phyloP scores from a whole-genome alignment of 2,797 vertebrate genomes.

The Zenarchopterus dispar region DNA sequence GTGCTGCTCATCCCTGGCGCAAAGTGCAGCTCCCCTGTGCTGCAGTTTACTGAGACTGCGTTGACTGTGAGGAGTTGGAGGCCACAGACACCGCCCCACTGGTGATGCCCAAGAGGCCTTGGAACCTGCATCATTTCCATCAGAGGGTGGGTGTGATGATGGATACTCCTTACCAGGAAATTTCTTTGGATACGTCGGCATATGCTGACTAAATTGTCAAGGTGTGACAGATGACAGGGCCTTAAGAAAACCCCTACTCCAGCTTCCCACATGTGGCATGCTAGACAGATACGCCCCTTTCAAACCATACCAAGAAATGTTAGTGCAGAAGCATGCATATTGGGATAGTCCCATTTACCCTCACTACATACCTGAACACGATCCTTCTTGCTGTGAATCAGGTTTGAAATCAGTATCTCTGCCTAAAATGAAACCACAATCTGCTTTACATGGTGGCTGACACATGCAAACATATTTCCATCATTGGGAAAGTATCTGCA shows the following conservation, averaged over 20 bases:
- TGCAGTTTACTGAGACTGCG: too few species aligned
- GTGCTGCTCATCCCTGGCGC: too few species aligned
- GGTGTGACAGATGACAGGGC: too few species aligned
- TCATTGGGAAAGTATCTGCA: conserved; percentile 40
- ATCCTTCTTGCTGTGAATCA: conserved; percentile 65
- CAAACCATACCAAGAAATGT: conserved; percentile 21
- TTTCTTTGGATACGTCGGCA: too few species aligned
- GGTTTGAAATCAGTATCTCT: conserved; percentile 73
- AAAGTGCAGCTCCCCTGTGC: too few species aligned
- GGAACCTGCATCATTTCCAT: too few species aligned
- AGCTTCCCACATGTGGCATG: conserved; percentile 22
- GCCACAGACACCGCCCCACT: too few species aligned
- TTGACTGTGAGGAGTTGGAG: too few species aligned
- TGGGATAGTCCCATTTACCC: conserved; percentile 54
- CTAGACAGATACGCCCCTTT: not conserved
- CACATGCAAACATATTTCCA: conserved; percentile 59
- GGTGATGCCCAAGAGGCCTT: too few species aligned
- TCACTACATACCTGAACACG: conserved; percentile 72
- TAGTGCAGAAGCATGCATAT: conserved; percentile 65
- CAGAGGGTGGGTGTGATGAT: too few species aligned
- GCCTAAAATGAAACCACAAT: conserved; percentile 80
- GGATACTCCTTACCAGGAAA: too few species aligned
- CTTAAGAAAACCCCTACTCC: not conserved
- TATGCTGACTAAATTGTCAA: too few species aligned
- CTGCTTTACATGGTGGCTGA: conserved; percentile 61